Evolutionary conservation across 2,888 invertebrate genomes (phyloP).

Genomic region (Philaethria dido): DNA sequence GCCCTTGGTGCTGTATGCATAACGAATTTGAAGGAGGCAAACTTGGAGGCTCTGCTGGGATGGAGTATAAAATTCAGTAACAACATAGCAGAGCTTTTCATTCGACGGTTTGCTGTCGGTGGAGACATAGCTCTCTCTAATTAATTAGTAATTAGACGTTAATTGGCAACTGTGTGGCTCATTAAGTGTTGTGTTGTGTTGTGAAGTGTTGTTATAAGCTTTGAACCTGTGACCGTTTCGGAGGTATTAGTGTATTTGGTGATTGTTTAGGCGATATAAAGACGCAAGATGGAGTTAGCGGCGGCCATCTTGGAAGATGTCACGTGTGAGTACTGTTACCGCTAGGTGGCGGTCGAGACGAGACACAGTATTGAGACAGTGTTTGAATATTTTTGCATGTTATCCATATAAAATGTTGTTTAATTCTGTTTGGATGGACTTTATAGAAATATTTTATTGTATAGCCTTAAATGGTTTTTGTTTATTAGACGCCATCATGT

Average conservation of each 20-base stretch:
- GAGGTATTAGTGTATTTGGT: slow-evolving; percentile 58
- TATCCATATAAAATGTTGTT: slow-evolving; percentile 33
- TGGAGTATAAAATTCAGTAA: slow-evolving; percentile 85
- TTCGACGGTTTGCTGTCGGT: slow-evolving; percentile 80
- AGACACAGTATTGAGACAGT: slow-evolving; percentile 56
- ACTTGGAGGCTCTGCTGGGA: slow-evolving; percentile 84
- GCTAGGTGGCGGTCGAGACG: slow-evolving; percentile 78
- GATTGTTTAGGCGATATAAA: slow-evolving; percentile 52
- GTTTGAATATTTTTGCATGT: slow-evolving; percentile 80
- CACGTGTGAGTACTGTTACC: slow-evolving; percentile 64
- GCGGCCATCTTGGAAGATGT: slow-evolving; percentile 76
- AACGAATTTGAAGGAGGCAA: slow-evolving; percentile 85
- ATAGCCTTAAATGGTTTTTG: background rate
- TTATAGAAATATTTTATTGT: background rate
- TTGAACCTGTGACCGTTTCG: slow-evolving; percentile 49
- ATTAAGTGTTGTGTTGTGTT: slow-evolving; percentile 9
- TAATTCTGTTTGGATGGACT: background rate
- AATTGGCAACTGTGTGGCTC: slow-evolving; percentile 15
- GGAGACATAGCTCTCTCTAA: slow-evolving; percentile 80
- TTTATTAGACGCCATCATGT: too few species aligned
- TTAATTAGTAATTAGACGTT: slow-evolving; percentile 62
- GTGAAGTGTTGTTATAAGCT: slow-evolving; percentile 49
- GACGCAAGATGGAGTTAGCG: slow-evolving; percentile 46
- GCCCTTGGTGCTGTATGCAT: slow-evolving; percentile 85
- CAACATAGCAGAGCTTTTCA: slow-evolving; percentile 83